Evolutionary conservation across 2,797 vertebrate genomes (phyloP).

Genomic region (Pantherophis vulpinus): DNA sequence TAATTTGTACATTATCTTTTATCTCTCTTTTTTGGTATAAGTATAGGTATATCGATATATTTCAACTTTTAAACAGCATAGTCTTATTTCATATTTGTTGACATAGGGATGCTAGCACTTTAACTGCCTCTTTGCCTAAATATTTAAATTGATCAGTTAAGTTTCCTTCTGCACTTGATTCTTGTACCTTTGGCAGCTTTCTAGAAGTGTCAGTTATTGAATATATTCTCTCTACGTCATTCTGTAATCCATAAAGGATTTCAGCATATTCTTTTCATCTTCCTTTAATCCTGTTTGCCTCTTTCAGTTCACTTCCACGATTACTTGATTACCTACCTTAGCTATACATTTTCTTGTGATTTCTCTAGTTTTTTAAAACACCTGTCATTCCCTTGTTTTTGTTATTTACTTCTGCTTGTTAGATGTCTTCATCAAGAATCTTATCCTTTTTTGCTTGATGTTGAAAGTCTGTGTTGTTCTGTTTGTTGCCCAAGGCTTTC

Average conservation of each 20-base stretch:
- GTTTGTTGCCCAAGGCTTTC: background rate
- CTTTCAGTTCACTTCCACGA: background rate
- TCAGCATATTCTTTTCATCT: background rate
- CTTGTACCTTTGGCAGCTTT: background rate
- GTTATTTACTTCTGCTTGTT: background rate
- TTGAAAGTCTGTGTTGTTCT: background rate
- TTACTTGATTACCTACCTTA: background rate
- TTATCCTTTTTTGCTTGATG: background rate
- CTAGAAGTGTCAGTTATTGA: background rate
- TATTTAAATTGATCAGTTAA: background rate
- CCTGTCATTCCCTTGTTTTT: background rate
- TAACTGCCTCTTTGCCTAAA: background rate
- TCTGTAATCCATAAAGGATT: background rate
- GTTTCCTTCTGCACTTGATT: background rate
- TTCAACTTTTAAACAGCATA: background rate
- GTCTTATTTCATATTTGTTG: background rate
- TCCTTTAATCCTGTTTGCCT: background rate
- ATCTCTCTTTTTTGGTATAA: background rate
- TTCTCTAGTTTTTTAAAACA: background rate
- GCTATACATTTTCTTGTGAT: background rate
- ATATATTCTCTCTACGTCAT: background rate
- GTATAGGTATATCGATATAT: background rate
- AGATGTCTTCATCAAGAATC: background rate
- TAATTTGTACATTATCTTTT: background rate
- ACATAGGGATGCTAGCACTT: background rate